Base-by-base conservation (phyloP, 1,140 invertebrate species). In the Temnothorax curvispinosus region DNA sequence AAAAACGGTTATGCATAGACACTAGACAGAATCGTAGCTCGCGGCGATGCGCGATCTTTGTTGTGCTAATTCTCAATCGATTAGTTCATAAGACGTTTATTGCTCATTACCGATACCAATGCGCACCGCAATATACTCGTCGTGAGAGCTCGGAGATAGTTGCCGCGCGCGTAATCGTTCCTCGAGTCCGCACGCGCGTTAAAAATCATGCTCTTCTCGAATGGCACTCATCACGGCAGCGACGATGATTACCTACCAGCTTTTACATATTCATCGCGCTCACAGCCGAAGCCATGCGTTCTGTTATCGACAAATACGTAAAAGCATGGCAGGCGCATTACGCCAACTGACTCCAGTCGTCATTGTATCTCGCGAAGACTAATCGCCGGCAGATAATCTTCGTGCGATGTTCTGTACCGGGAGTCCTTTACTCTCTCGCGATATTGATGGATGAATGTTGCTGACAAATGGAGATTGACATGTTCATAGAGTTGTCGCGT, bases 61-160 rank as follows among this genome's bases (percentile, higher is more conserved):
- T n/a, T 58, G 88, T 77, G 88, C 74, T 56, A 86, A 86, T 90
- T 90, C 87, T 60, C 82, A 62, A 88, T 86, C 89, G 82, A 90
- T 90, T 90, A 90, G 81, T 88, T 90, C 81, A 86, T 44, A 67
- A 65, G 62, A 50, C 71, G 41, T 67, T 82, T 88, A 62, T 82
- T 78, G 76, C 58, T 85, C 62, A 71, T 88, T 88, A 88, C 15
- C 62, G 56, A 35, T 38, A 64, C n/a, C 60, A 15, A 41, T 50
- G 64, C 35, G 9, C 62, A 7, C 15, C 9, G 50, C 50, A 54
- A 44, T 18, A 27, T 21, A 3, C 56, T 74, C 41, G 69, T 27
- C 54, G 82, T 38, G 65, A 80, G 75, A 54, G 60, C n/a, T 67
- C 60, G 56, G 52, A 52, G 35, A 64, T 52, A 41, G 74, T 41